These are phyloP conservation scores for Synodontis membranacea DNA, from an alignment of 2,113 vertebrate species.

Conservation along the genomic window DNA sequence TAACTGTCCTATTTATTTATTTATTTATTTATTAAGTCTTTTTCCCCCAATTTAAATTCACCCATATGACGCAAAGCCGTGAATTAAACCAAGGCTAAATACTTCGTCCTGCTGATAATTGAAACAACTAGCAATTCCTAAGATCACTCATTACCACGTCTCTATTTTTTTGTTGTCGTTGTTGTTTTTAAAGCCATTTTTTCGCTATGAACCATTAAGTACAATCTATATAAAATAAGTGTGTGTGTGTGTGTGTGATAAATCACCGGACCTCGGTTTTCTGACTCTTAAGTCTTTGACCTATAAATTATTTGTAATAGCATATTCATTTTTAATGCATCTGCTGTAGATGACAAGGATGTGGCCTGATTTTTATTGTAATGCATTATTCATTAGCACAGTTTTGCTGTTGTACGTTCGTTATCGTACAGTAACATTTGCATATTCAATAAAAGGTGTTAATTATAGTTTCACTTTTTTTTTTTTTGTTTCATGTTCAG, in stretches of 20 bases:
- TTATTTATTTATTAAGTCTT: not conserved
- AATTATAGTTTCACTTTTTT: not conserved
- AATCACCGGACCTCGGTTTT: not conserved
- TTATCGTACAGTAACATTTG: not conserved
- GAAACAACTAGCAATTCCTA: not conserved
- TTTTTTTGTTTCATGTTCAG: not conserved
- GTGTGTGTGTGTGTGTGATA: too few species aligned
- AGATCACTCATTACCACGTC: not conserved
- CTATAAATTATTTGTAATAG: conserved; percentile 12
- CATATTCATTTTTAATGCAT: not conserved
- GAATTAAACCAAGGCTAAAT: not conserved
- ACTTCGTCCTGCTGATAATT: not conserved
- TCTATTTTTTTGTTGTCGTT: not conserved
- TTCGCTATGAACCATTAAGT: not conserved
- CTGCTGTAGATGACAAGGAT: not conserved
- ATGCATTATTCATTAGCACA: not conserved
- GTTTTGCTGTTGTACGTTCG: not conserved
- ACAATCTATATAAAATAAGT: not conserved
- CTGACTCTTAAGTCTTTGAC: not conserved
- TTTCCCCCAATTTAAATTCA: too few species aligned
- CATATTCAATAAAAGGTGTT: not conserved
- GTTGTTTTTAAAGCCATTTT: not conserved
- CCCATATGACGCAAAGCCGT: not conserved
- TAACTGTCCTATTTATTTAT: not conserved
- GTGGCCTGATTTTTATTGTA: not conserved